phyloP scores from a whole-genome alignment of 1,140 invertebrate genomes.

The Drosophila paulistorum region DNA sequence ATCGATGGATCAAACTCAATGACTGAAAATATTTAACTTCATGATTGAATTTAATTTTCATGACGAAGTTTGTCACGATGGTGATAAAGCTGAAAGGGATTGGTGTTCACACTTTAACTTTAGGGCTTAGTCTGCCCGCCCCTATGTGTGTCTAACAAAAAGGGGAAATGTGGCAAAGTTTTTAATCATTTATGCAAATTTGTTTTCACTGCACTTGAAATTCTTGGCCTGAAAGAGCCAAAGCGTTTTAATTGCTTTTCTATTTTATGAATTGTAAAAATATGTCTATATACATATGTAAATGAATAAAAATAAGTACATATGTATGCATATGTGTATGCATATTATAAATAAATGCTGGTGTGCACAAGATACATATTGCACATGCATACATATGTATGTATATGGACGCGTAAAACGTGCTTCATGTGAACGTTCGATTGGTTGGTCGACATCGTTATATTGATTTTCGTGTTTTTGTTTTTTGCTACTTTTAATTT shows the following conservation, averaged over 20 bases:
- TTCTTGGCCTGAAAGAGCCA: not conserved
- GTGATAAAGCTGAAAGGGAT: conserved; percentile 23
- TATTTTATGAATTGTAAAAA: conserved; percentile 58
- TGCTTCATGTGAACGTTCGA: conserved; percentile 29
- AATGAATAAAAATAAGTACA: not conserved
- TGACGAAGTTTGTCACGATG: conserved; percentile 22
- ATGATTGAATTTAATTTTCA: conserved; percentile 60
- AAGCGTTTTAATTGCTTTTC: conserved; percentile 45
- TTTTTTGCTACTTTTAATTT: conserved; percentile 14
- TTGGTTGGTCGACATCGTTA: conserved; percentile 26
- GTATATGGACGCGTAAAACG: not conserved
- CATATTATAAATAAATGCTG: too few relatives aligned
- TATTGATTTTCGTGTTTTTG: conserved; percentile 36
- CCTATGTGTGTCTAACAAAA: conserved; percentile 16
- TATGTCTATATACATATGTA: conserved; percentile 10
- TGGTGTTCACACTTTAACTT: conserved; percentile 54
- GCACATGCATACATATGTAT: conserved; percentile 4
- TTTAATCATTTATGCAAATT: conserved; percentile 80
- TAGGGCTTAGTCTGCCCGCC: not conserved
- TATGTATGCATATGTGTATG: conserved; percentile 35
- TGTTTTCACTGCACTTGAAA: conserved; percentile 44
- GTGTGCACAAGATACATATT: too few relatives aligned
- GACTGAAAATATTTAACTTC: conserved; percentile 53
- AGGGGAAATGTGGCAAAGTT: conserved; percentile 52
- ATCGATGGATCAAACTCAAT: conserved; percentile 31